Conservation (phyloP, 2,888 invertebrate species). For the Hirtodrosophila cameraria region DNA sequence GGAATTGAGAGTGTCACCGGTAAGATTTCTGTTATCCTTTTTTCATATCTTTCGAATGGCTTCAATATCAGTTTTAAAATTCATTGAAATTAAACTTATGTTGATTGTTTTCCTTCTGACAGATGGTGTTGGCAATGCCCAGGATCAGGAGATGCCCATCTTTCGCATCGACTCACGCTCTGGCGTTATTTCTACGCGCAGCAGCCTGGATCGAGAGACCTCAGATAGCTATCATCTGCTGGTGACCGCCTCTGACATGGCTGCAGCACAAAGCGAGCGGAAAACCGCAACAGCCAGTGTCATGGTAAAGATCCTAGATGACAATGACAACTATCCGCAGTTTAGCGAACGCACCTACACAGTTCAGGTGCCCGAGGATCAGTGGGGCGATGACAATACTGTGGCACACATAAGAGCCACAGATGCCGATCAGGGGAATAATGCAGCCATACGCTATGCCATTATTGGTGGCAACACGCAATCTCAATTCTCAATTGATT, state of each 20-base stretch:
- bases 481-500: slow-evolving; percentile 97
- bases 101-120: neutral
- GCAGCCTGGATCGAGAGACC: slow-evolving; percentile 93
- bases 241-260: slow-evolving; percentile 94
- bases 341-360: slow-evolving; percentile 95
- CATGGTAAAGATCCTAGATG: slow-evolving; percentile 92
- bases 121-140: slow-evolving; percentile 85
- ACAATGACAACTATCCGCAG: slow-evolving; percentile 97
- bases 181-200: slow-evolving; percentile 93
- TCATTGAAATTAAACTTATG: too few relatives aligned
- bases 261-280: slow-evolving; percentile 90
- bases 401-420: slow-evolving; percentile 93
- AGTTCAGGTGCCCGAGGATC: slow-evolving; percentile 94
- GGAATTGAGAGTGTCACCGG: slow-evolving; percentile 90
- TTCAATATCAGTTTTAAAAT: too few relatives aligned
- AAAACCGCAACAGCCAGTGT: slow-evolving; percentile 93
- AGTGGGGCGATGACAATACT: slow-evolving; percentile 92
- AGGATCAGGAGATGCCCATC: slow-evolving; percentile 89
- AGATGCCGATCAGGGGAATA: slow-evolving; percentile 96
- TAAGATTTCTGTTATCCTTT: slow-evolving; percentile 44
- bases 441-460: slow-evolving; percentile 96
- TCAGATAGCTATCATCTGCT: slow-evolving; percentile 93
- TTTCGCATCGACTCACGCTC: slow-evolving; percentile 94
- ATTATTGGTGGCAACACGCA: slow-evolving; percentile 98
- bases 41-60: too few relatives aligned